Evolutionary conservation across 2,888 invertebrate species (phyloP).

Genomic region (Phyllotreta striolata): DNA sequence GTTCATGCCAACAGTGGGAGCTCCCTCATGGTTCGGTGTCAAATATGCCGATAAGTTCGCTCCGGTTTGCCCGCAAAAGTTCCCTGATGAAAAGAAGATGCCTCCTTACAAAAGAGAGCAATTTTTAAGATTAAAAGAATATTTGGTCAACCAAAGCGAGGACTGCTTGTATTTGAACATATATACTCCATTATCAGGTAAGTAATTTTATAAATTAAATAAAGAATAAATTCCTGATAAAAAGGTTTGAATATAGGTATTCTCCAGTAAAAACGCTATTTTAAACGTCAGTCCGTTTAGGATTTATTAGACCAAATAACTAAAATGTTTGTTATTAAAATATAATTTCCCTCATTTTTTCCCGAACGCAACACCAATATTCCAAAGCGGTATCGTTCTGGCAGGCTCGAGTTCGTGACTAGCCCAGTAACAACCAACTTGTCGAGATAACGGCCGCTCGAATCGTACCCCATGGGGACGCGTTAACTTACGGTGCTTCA

Average conservation of each 20-base stretch:
- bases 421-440: conserved; percentile 35
- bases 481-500: conserved; percentile 37
- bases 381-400: conserved; percentile 21
- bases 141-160: conserved; percentile 75
- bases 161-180: conserved; percentile 94
- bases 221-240: not conserved
- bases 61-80: conserved; percentile 87
- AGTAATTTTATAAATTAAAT: conserved; percentile 3
- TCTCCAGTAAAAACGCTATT: too few relatives aligned
- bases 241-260: too few relatives aligned
- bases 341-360: not conserved
- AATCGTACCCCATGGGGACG: conserved; percentile 20
- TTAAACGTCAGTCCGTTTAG: too few relatives aligned
- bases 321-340: not conserved
- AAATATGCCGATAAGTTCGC: conserved; percentile 75
- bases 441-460: conserved; percentile 34
- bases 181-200: conserved; percentile 73
- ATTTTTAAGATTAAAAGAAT: conserved; percentile 75
- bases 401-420: conserved; percentile 37
- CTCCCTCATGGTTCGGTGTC: conserved; percentile 80
- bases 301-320: too few relatives aligned
- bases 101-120: conserved; percentile 74
- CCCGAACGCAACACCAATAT: conserved; percentile 16
- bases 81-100: conserved; percentile 73
- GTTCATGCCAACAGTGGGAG: conserved; percentile 69